phyloP scores from a whole-genome alignment of 1,140 invertebrate species.

The Neodiprion fabricii region DNA sequence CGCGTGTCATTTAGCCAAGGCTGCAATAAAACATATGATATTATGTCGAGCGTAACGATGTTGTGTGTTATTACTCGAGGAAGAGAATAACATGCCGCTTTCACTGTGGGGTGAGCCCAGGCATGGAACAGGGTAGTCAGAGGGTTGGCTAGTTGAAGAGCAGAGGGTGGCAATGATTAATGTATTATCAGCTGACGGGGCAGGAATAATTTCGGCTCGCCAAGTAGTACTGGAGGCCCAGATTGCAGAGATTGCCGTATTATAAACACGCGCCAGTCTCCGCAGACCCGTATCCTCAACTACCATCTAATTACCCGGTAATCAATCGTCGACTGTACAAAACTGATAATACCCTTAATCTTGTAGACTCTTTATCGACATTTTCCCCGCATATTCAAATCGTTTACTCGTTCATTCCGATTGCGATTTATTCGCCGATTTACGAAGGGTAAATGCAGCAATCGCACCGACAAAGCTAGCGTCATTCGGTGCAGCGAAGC shows the following conservation, averaged over 20 bases:
- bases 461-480: too few species aligned
- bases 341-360: too few species aligned
- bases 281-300: too few species aligned
- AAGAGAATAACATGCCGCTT: background rate
- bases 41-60: conserved; percentile 2
- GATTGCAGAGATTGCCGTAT: background rate
- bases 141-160: background rate
- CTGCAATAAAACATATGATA: conserved; percentile 5
- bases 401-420: too few species aligned
- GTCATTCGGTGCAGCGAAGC: too few species aligned
- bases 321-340: too few species aligned
- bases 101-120: background rate
- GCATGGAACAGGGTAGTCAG: background rate
- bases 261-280: too few species aligned
- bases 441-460: too few species aligned
- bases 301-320: too few species aligned
- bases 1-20: background rate
- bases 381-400: too few species aligned
- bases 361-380: too few species aligned
- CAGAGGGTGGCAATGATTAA: background rate
- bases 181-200: background rate
- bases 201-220: background rate
- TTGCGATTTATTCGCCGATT: too few species aligned
- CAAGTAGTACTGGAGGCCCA: background rate
- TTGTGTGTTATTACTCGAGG: conserved; percentile 2